Percentiles rank a stretch among this genome's conserved stretches.
phyloP scores from a whole-genome alignment of 2,113 vertebrate genomes.

The Hyla sarda region DNA sequence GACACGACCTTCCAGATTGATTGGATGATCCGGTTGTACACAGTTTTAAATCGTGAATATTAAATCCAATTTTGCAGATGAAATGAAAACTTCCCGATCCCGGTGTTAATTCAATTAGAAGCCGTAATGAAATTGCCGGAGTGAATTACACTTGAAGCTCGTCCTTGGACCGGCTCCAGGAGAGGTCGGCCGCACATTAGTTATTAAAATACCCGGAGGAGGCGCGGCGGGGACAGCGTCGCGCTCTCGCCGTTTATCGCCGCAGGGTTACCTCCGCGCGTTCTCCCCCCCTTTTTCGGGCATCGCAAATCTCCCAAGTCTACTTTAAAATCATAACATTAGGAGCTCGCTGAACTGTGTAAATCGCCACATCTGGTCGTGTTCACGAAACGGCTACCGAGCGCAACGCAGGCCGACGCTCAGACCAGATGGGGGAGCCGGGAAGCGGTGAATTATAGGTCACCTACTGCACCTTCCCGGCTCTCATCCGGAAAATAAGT shows the following conservation, averaged over 20 bases:
- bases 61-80: too few relatives aligned
- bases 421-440: not conserved
- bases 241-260: not conserved
- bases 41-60: too few relatives aligned
- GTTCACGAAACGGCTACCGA: slow-evolving; percentile 1
- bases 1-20: too few relatives aligned
- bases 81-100: not conserved
- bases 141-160: not conserved
- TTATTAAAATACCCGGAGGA: slow-evolving; percentile 8
- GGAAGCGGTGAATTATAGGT: not conserved
- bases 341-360: not conserved
- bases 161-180: not conserved
- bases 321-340: slow-evolving; percentile 12
- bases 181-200: not conserved
- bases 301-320: not conserved
- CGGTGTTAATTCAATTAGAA: not conserved
- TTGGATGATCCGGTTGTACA: too few relatives aligned
- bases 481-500: not conserved
- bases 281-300: not conserved
- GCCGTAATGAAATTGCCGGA: not conserved
- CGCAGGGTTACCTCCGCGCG: not conserved
- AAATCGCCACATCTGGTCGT: slow-evolving; percentile 33
- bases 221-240: too few relatives aligned
- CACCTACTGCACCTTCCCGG: not conserved
- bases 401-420: not conserved